Evolutionary conservation across 2,888 invertebrate genomes (phyloP).

Genomic region (Cheiracanthium punctorium): DNA sequence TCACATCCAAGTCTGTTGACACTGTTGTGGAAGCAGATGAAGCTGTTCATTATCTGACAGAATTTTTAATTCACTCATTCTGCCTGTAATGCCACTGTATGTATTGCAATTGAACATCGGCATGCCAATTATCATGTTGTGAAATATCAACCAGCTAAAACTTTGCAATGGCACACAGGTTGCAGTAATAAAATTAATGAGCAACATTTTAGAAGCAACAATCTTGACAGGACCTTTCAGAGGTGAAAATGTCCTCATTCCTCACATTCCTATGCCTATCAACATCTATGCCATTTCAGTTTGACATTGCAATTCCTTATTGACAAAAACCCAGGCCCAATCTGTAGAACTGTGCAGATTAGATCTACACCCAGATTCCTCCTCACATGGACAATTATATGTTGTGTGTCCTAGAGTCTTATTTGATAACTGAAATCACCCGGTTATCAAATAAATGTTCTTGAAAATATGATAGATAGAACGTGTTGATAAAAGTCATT

Average conservation of each 20-base stretch:
- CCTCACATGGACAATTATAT: constrained; percentile 73
- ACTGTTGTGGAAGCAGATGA: constrained; percentile 24
- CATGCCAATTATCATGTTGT: constrained; percentile 71
- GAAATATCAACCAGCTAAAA: constrained; percentile 72
- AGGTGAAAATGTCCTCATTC: constrained; percentile 71
- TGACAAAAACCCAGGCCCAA: constrained; percentile 71
- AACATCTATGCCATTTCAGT: constrained; percentile 55
- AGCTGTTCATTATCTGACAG: background rate
- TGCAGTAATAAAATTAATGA: constrained; percentile 25
- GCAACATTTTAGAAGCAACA: constrained; percentile 17
- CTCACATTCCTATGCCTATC: constrained; percentile 70
- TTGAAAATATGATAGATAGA: too few species aligned
- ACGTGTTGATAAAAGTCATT: too few species aligned
- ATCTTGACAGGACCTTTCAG: constrained; percentile 33
- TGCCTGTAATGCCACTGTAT: constrained; percentile 71
- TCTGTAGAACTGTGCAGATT: constrained; percentile 53
- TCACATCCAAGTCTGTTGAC: constrained; percentile 15
- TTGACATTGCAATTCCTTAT: constrained; percentile 71
- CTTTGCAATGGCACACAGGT: constrained; percentile 73
- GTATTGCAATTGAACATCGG: constrained; percentile 72
- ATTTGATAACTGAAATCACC: too few species aligned
- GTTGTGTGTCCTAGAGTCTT: constrained; percentile 44
- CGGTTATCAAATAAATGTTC: too few species aligned
- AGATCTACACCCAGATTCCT: constrained; percentile 55
- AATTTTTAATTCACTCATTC: constrained; percentile 70